These are phyloP conservation scores for Zoanthus solanderi DNA, from an alignment of 92 coral and sea anemone genomes.

Conservation along the genomic window DNA sequence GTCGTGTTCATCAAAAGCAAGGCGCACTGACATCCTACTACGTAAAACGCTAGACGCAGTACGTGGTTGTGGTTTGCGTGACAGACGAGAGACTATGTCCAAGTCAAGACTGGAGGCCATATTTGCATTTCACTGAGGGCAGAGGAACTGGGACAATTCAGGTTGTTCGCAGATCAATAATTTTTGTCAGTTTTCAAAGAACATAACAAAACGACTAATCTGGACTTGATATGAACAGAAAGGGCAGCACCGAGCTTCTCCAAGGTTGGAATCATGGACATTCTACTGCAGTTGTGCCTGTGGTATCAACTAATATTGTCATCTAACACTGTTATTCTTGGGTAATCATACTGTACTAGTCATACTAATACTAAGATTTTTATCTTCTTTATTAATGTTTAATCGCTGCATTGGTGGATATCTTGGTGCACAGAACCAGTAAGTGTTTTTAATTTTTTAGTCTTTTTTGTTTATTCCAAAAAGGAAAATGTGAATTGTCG, in stretches of 20 bases:
- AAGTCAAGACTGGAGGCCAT: not conserved
- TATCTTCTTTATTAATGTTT: constrained; percentile 29
- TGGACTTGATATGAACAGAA: constrained; percentile 27
- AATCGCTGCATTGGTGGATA: constrained; percentile 40
- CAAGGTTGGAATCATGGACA: constrained; percentile 10
- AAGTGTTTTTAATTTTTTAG: constrained; percentile 1
- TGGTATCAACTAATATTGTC: not conserved
- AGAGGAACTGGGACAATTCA: not conserved
- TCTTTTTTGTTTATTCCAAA: not conserved
- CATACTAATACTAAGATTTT: not conserved
- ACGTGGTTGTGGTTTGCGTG: not conserved
- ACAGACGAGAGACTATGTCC: constrained; percentile 22
- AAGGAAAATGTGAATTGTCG: not conserved
- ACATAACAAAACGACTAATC: not conserved
- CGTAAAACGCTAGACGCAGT: not conserved
- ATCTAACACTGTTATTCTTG: not conserved
- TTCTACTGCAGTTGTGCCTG: not conserved
- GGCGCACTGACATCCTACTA: not conserved
- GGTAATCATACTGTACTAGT: not conserved
- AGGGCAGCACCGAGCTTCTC: constrained; percentile 19
- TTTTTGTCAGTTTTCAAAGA: not conserved
- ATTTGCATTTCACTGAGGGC: not conserved
- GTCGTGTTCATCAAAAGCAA: not conserved
- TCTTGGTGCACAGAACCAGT: constrained; percentile 60
- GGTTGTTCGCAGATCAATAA: not conserved